A percentile compares a stretch with the other conserved stretches of the same genome.
Evolutionary conservation across 2,888 invertebrate genomes (phyloP).

Genomic region (Cecidostiba fungosa): DNA sequence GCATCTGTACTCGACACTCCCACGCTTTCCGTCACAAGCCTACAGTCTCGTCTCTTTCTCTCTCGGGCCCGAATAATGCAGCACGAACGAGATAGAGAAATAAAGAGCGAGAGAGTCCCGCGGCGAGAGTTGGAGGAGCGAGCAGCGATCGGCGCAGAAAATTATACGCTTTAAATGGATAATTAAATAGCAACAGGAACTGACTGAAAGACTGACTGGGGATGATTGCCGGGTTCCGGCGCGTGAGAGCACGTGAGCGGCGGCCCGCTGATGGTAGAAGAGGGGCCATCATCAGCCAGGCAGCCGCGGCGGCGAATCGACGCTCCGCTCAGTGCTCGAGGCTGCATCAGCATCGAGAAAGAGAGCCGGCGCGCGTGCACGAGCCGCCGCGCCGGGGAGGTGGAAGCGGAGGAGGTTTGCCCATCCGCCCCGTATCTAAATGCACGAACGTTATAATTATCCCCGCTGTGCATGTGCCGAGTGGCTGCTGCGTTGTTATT

Average conservation of each 20-base stretch:
- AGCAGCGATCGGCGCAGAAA: constrained; percentile 70
- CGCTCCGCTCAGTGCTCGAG: constrained; percentile 13
- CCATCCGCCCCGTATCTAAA: constrained; percentile 75
- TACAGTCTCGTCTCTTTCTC: too few species aligned
- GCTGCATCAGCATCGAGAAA: constrained; percentile 61
- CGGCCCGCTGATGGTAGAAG: not conserved
- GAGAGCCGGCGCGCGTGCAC: constrained; percentile 52
- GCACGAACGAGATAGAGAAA: constrained; percentile 54
- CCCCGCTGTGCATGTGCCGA: constrained; percentile 68
- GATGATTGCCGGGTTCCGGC: constrained; percentile 80
- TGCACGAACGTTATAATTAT: constrained; percentile 79
- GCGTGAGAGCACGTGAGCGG: constrained; percentile 73
- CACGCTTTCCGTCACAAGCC: constrained; percentile 62
- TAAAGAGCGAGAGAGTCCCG: constrained; percentile 41
- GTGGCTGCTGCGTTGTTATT: not conserved
- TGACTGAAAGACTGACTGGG: constrained; percentile 80
- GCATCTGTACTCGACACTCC: constrained; percentile 60
- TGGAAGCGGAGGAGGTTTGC: constrained; percentile 73
- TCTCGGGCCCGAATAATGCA: not conserved
- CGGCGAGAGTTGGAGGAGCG: constrained; percentile 57
- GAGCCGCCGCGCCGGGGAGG: constrained; percentile 55
- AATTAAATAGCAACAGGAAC: constrained; percentile 80
- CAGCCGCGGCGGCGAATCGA: constrained; percentile 72
- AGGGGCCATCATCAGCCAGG: constrained; percentile 61
- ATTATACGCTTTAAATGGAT: constrained; percentile 80